phyloP scores from a whole-genome alignment of 2,888 invertebrate genomes.

The Portevinia maculata region DNA sequence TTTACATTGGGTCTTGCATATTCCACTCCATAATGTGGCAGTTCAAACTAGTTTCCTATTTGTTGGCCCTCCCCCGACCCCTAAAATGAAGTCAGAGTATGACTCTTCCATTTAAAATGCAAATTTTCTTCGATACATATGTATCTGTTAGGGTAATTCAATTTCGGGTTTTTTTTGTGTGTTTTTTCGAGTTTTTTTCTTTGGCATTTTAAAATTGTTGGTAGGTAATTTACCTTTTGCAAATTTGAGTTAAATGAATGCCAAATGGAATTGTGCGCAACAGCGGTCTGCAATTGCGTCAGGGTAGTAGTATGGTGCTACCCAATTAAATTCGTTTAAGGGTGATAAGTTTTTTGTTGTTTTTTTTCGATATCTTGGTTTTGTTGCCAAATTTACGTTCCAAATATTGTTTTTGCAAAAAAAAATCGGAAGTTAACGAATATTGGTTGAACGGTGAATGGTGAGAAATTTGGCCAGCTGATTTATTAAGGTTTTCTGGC shows the following conservation, averaged over 20 bases:
- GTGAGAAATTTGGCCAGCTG: conserved; percentile 1
- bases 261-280: conserved; percentile 8
- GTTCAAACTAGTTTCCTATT: conserved; percentile 37
- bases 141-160: conserved; percentile 59
- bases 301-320: not conserved
- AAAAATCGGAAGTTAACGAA: conserved; percentile 36
- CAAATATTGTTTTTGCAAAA: conserved; percentile 23
- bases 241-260: conserved; percentile 71
- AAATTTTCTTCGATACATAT: conserved; percentile 46
- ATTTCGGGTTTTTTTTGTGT: conserved; percentile 44
- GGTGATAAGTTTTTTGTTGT: conserved; percentile 56
- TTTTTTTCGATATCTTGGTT: not conserved
- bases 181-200: conserved; percentile 17
- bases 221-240: conserved; percentile 61
- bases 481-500: conserved; percentile 9
- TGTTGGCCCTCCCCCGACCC: not conserved
- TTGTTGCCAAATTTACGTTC: conserved; percentile 52
- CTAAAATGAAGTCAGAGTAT: not conserved
- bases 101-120: conserved; percentile 48
- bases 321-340: conserved; percentile 40
- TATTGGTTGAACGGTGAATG: conserved; percentile 41
- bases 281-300: conserved; percentile 14
- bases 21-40: conserved; percentile 42
- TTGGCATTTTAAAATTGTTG: conserved; percentile 46
- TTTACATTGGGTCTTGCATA: conserved; percentile 41